Evolutionary conservation across 2,797 vertebrate genomes (phyloP).

Genomic region (Phoeniculus purpureus): DNA sequence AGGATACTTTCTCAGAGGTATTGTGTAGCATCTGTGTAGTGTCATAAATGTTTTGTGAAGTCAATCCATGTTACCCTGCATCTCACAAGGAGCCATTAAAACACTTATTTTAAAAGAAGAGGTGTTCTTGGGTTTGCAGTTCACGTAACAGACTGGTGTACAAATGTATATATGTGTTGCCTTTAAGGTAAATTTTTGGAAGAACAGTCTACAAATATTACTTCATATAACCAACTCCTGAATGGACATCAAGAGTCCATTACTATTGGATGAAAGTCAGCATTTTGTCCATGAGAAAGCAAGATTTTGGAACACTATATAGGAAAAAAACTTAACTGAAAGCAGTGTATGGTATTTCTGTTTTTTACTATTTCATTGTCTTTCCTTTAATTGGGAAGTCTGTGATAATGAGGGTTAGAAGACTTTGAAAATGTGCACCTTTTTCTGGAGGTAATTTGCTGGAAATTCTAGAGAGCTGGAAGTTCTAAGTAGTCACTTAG

Average conservation of each 20-base stretch:
- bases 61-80: background rate
- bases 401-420: background rate
- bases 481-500: background rate
- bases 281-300: background rate
- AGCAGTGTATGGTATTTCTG: background rate
- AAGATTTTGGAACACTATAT: background rate
- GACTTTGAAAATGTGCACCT: background rate
- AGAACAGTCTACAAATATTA: background rate
- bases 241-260: background rate
- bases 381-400: background rate
- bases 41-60: background rate
- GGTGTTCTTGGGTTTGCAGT: background rate
- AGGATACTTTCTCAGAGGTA: accelerated
- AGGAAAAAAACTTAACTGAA: background rate
- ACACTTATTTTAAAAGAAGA: background rate
- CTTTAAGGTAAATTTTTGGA: background rate
- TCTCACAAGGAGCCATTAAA: background rate
- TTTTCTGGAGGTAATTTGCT: background rate
- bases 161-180: background rate
- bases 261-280: background rate
- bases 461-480: background rate
- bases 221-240: background rate
- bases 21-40: background rate
- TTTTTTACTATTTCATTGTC: background rate
- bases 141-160: background rate